These are phyloP conservation scores for Tragulus kanchil DNA, from an alignment of 2,113 vertebrate species.

Conservation along the genomic window DNA sequence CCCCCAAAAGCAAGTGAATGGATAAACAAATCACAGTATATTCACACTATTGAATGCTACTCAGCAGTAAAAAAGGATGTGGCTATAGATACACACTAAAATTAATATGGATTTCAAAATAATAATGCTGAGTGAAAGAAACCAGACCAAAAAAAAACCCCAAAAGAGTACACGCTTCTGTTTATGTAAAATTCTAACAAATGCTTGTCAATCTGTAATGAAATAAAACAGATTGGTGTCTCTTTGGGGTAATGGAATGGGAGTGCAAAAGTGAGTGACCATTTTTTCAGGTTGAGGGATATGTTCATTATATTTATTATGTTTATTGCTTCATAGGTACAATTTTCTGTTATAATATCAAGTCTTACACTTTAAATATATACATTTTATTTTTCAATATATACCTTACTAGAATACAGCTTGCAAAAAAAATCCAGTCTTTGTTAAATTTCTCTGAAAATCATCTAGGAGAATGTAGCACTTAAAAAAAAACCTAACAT, in stretches of 20 bases:
- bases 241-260: not conserved
- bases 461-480: not conserved
- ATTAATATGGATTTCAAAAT: not conserved
- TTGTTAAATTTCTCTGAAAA: constrained; percentile 14
- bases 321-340: not conserved
- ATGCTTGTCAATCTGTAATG: not conserved
- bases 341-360: not conserved
- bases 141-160: not conserved
- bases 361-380: not conserved
- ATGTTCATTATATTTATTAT: constrained; percentile 22
- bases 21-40: not conserved
- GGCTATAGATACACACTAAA: not conserved
- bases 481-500: not conserved
- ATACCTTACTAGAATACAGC: not conserved
- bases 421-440: not conserved
- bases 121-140: constrained; percentile 23
- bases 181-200: constrained; percentile 34
- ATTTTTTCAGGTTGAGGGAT: not conserved
- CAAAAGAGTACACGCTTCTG: not conserved
- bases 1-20: not conserved
- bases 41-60: not conserved
- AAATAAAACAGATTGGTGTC: not conserved
- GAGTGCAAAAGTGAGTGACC: not conserved
- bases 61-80: not conserved
- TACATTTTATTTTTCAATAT: not conserved